phyloP scores from a whole-genome alignment of 2,113 vertebrate genomes.

The Sphaerodactylus townsendi region DNA sequence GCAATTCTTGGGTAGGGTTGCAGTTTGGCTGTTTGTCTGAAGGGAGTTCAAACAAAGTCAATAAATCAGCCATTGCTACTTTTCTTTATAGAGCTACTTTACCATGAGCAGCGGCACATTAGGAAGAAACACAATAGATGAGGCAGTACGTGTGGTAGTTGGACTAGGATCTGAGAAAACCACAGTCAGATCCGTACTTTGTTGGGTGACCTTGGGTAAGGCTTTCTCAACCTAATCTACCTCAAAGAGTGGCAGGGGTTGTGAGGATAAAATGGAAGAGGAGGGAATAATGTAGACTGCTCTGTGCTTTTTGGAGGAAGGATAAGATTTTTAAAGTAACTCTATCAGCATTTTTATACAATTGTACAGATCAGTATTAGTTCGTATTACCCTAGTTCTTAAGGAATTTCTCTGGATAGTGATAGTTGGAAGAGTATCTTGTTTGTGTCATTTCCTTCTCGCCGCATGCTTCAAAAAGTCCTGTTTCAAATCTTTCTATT shows the following conservation, averaged over 20 bases:
- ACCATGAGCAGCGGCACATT: background rate
- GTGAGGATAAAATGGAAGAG: no score
- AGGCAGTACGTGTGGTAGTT: background rate
- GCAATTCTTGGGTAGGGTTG: conserved; percentile 2
- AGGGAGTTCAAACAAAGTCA: background rate
- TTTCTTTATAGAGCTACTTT: background rate
- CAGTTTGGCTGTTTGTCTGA: background rate
- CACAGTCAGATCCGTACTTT: no score
- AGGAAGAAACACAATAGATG: background rate
- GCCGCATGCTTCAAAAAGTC: no score
- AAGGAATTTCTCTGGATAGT: background rate
- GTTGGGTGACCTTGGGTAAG: no score
- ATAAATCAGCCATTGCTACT: background rate
- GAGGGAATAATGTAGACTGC: no score
- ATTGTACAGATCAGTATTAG: background rate
- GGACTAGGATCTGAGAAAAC: no score
- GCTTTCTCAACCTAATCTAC: no score
- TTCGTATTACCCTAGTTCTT: background rate
- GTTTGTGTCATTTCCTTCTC: no score
- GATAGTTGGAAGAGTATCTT: background rate
- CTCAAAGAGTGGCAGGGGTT: no score
- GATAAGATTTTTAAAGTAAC: no score
- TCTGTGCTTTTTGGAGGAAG: no score
- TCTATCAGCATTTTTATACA: background rate
- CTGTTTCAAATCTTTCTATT: no score